These are phyloP conservation scores for Neuroterus valhalla DNA, from an alignment of 1,140 invertebrate genomes.

Conservation along the genomic window DNA sequence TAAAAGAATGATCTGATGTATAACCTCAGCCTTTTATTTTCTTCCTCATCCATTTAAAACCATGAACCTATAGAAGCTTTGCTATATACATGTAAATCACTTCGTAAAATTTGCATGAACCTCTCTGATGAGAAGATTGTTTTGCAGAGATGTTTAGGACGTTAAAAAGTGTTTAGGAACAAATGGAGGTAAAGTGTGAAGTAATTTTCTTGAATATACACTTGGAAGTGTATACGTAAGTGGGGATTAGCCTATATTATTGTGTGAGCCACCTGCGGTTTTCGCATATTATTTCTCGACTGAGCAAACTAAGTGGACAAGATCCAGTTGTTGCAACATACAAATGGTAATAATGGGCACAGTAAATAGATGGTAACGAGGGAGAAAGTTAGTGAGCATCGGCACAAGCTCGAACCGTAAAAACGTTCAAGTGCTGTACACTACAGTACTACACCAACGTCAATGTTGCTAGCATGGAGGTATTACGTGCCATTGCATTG, in stretches of 20 bases:
- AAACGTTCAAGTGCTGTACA: constrained; percentile 1
- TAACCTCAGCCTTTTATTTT: too few species aligned
- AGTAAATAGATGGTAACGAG: constrained; percentile 4
- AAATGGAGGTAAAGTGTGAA: neutral
- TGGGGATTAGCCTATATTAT: neutral
- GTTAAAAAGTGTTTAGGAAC: neutral
- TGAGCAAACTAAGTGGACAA: constrained; percentile 23
- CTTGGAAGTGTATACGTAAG: neutral
- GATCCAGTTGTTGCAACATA: constrained; percentile 4
- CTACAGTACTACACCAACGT: too few species aligned
- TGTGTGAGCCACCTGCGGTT: constrained; percentile 19
- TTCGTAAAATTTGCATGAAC: too few species aligned
- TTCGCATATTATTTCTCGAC: constrained; percentile 24
- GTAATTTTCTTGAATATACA: neutral
- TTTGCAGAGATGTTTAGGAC: too few species aligned
- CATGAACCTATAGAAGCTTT: too few species aligned
- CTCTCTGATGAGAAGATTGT: too few species aligned
- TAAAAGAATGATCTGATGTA: too few species aligned
- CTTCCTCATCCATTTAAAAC: too few species aligned
- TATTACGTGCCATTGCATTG: neutral
- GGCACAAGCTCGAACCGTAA: neutral
- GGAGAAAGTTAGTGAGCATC: constrained; percentile 19
- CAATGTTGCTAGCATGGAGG: neutral
- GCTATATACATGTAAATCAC: too few species aligned
- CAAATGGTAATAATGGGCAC: constrained; percentile 18